Base-by-base conservation (phyloP, 2,797 vertebrate genomes). In the Chelonia mydas region DNA sequence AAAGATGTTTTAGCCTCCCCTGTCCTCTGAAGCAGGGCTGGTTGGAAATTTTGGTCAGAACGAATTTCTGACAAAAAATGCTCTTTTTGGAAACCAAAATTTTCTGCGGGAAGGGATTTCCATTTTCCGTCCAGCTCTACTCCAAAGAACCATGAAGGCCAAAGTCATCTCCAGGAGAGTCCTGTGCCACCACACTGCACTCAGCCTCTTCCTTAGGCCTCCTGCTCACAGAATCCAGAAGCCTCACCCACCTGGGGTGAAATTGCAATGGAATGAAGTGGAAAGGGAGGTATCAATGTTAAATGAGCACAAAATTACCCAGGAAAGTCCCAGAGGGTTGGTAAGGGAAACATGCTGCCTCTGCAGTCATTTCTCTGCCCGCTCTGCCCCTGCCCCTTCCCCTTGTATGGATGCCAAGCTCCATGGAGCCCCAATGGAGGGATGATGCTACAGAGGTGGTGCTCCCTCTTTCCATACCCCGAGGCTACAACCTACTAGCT, bases 391-490 rank as follows among this genome's bases (percentile, higher is more conserved):
- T 74, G 37, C 11, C 23, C 8, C 21, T 74, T 45, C 11, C 21
- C 41, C 23, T 74, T 37, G 21, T 74, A 25, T 74, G 68, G 68
- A 74, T 45, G 37, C n/a, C 68, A 74, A 25, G 31, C 76, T 31
- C 50, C 93, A 61, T 3, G 59, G 51, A 93, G 1, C 15, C 27
- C 25, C 33, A 65, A 41, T 41, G 31, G 23, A 86, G 41, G 11
- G 17, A 37, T 47, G 17, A 80, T 0, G 0, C n/a, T 84, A 49
- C 10, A 2, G 33, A 50, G 23, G 33, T 90, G 74, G 31, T 27
- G 47, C 1, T 87, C 85, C 61, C 19, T 25, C 68, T 17, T 65
- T 77, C 15, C 0, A 0, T 81, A 54, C 3, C 49, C 68, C 41
- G 31, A 86, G 4, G 31, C 61, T 65, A 81, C 23, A 53, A 79